phyloP scores from a whole-genome alignment of 2,888 invertebrate genomes.

The Drosophila stalkeri region DNA sequence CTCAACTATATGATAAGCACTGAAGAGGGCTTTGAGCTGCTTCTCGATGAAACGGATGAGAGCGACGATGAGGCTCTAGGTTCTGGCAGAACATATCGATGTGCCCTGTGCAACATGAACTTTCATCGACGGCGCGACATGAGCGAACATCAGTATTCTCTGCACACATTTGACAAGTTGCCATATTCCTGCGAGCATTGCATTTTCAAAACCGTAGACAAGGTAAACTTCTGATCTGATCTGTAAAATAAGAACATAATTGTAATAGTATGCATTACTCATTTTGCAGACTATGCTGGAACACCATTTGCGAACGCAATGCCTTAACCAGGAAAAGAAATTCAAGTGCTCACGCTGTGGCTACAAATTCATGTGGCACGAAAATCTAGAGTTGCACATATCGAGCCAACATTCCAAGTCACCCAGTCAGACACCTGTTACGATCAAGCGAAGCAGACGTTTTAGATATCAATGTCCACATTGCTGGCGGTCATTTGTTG shows the following conservation, averaged over 20 bases:
- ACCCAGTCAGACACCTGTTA: conserved; percentile 15
- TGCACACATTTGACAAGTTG: conserved; percentile 85
- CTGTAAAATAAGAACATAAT: not conserved
- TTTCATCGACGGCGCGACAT: conserved; percentile 82
- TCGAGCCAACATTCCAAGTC: conserved; percentile 75
- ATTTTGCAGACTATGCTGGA: conserved; percentile 82
- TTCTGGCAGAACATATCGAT: conserved; percentile 61
- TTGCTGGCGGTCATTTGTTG: conserved; percentile 86
- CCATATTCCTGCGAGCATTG: conserved; percentile 86
- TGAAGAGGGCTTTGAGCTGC: conserved; percentile 82
- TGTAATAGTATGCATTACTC: not conserved
- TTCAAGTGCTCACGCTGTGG: conserved; percentile 80
- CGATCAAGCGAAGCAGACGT: conserved; percentile 85
- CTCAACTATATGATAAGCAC: conserved; percentile 82
- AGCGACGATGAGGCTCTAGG: conserved; percentile 70
- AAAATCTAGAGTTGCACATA: conserved; percentile 79
- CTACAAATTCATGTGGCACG: conserved; percentile 83
- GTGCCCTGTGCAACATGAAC: conserved; percentile 77
- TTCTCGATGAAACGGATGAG: conserved; percentile 83
- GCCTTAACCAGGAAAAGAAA: conserved; percentile 78
- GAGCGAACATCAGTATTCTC: conserved; percentile 80
- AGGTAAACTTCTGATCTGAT: conserved; percentile 68
- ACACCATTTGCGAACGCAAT: conserved; percentile 86
- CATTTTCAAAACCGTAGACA: conserved; percentile 86
- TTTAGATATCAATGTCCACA: conserved; percentile 87